Evolutionary conservation across 2,113 vertebrate genomes (phyloP).

Genomic region (Semicossyphus pulcher): DNA sequence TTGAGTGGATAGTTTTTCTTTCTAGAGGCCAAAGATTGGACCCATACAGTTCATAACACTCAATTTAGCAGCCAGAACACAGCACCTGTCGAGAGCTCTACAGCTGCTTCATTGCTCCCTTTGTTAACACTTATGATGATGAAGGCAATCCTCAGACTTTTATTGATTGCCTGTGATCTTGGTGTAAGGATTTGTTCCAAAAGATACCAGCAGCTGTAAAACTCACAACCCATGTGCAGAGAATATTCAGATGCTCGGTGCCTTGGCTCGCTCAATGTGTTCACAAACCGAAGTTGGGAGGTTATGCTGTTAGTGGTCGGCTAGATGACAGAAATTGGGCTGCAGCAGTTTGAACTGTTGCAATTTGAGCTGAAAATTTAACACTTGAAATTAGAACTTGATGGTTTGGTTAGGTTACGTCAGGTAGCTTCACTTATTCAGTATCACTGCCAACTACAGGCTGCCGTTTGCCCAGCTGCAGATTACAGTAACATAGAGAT

Average conservation of each 20-base stretch:
- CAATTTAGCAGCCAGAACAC: slow-evolving; percentile 12
- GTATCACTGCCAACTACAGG: neutral
- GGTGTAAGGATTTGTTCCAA: neutral
- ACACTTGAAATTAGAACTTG: neutral
- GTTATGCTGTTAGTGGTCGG: neutral
- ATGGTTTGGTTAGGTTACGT: neutral
- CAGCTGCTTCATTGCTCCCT: neutral
- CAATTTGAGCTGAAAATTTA: neutral
- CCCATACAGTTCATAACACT: slow-evolving; percentile 27
- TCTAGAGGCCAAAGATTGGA: slow-evolving; percentile 41
- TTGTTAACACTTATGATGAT: neutral
- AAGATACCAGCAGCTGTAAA: neutral
- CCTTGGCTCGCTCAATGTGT: neutral
- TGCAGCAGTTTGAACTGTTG: too few species aligned
- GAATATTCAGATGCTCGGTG: too few species aligned
- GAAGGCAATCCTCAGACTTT: neutral
- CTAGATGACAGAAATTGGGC: too few species aligned
- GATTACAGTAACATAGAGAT: neutral
- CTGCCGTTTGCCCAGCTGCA: neutral
- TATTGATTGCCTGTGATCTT: slow-evolving; percentile 1
- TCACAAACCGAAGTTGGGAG: slow-evolving; percentile 1
- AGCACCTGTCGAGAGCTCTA: neutral
- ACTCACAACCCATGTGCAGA: too few species aligned
- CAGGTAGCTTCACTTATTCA: too few species aligned
- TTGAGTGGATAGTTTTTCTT: slow-evolving; percentile 32